Evolutionary conservation across 2,888 invertebrate genomes (phyloP).

Genomic region (Desoria tigrina): DNA sequence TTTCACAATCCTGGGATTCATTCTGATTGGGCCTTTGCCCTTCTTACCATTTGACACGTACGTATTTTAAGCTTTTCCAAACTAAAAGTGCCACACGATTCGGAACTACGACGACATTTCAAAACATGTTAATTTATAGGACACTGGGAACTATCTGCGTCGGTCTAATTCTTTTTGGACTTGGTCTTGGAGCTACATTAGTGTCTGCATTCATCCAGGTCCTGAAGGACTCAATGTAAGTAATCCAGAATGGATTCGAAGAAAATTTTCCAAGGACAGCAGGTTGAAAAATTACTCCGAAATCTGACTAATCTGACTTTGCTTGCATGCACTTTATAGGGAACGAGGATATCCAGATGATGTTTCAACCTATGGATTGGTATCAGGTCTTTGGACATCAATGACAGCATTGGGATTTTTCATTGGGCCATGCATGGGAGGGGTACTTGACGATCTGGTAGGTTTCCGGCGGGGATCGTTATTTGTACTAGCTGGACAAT

Average conservation of each 20-base stretch:
- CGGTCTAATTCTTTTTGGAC: conserved; percentile 75
- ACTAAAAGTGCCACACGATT: background rate
- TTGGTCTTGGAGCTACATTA: conserved; percentile 80
- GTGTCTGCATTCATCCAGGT: conserved; percentile 86
- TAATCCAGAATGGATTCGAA: too few species aligned
- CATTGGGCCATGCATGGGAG: conserved; percentile 55
- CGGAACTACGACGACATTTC: background rate
- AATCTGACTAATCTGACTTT: background rate
- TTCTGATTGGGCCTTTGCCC: conserved; percentile 77
- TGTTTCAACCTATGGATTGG: conserved; percentile 83
- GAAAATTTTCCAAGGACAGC: too few species aligned
- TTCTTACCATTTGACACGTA: conserved; percentile 68
- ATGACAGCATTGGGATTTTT: conserved; percentile 85
- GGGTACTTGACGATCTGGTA: conserved; percentile 54
- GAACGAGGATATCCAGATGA: conserved; percentile 76
- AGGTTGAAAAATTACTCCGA: background rate
- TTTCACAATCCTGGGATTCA: conserved; percentile 69
- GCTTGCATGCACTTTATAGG: conserved; percentile 58
- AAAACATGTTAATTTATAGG: conserved; percentile 58
- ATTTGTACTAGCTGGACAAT: conserved; percentile 69
- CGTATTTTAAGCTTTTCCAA: conserved; percentile 52
- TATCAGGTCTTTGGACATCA: conserved; percentile 88
- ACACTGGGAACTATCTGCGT: conserved; percentile 67
- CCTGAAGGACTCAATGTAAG: conserved; percentile 78
- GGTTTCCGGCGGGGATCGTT: conserved; percentile 69